Conservation (phyloP, 2,888 invertebrate species). For the Drosophila colorata region DNA sequence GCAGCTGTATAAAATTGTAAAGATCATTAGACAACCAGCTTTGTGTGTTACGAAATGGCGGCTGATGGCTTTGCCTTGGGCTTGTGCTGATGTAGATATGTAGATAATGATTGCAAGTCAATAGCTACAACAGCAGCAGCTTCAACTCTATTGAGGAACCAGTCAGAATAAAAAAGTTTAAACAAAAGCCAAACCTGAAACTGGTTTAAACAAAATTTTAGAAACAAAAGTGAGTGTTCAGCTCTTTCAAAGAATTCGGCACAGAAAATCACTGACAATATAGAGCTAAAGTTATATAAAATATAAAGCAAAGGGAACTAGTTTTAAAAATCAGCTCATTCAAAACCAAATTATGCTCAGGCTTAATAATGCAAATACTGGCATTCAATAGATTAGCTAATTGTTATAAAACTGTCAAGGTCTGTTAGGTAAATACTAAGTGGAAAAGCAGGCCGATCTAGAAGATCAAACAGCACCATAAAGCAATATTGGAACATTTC, state of each 20-base stretch:
- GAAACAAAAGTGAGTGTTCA: slow-evolving; percentile 42
- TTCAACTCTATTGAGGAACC: slow-evolving; percentile 18
- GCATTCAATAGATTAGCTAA: neutral
- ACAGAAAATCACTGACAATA: slow-evolving; percentile 33
- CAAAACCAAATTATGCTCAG: neutral
- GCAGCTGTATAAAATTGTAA: slow-evolving; percentile 35
- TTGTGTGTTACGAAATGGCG: slow-evolving; percentile 45
- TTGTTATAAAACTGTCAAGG: neutral
- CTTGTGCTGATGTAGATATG: slow-evolving; percentile 15
- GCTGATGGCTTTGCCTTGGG: slow-evolving; percentile 30
- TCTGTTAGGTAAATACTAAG: neutral
- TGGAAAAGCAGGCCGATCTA: neutral
- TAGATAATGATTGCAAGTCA: slow-evolving; percentile 27
- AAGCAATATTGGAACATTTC: neutral
- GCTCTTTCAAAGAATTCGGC: slow-evolving; percentile 18
- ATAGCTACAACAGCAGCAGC: slow-evolving; percentile 1
- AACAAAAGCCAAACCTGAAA: slow-evolving; percentile 27
- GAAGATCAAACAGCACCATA: neutral
- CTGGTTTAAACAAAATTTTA: slow-evolving; percentile 37
- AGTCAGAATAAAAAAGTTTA: slow-evolving; percentile 35
- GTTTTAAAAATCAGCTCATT: slow-evolving; percentile 19
- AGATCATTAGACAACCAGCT: slow-evolving; percentile 47
- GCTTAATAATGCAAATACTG: neutral
- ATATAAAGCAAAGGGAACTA: slow-evolving; percentile 16
- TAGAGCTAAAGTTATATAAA: slow-evolving; percentile 1